A percentile compares a stretch with the other conserved stretches of the same genome.
Evolutionary conservation across 2,797 vertebrate species (phyloP).

Genomic region (Sarcoramphus papa): DNA sequence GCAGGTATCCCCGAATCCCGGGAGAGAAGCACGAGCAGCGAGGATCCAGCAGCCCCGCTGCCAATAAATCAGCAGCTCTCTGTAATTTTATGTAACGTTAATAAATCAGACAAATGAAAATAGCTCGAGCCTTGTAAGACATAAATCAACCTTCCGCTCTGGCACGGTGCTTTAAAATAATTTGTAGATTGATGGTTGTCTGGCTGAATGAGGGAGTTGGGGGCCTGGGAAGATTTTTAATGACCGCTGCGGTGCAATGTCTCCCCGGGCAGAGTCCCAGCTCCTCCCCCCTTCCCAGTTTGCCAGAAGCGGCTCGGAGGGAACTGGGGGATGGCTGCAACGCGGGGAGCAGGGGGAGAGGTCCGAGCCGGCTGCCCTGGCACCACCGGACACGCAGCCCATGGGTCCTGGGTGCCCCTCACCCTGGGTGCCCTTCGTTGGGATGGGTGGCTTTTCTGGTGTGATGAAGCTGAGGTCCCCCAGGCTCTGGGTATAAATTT

Average conservation of each 20-base stretch:
- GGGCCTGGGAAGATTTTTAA: constrained; percentile 41
- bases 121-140: constrained; percentile 1
- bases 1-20: neutral
- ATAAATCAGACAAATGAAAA: constrained; percentile 60
- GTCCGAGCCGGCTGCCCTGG: accelerated
- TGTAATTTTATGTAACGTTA: constrained; percentile 8
- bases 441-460: accelerated
- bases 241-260: neutral
- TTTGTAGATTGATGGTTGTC: constrained; percentile 16
- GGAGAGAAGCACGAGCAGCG: neutral
- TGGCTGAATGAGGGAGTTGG: neutral
- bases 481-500: accelerated
- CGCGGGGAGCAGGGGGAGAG: accelerated
- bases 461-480: neutral
- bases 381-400: accelerated
- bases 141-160: neutral
- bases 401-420: neutral
- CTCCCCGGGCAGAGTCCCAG: neutral
- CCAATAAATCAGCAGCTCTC: neutral
- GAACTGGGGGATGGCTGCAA: neutral
- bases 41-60: neutral
- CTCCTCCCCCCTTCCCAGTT: neutral
- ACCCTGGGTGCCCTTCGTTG: neutral
- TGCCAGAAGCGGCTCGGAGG: neutral
- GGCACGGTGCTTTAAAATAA: constrained; percentile 37